phyloP scores from a whole-genome alignment of 2,888 invertebrate species.

The Nemurella pictetii region DNA sequence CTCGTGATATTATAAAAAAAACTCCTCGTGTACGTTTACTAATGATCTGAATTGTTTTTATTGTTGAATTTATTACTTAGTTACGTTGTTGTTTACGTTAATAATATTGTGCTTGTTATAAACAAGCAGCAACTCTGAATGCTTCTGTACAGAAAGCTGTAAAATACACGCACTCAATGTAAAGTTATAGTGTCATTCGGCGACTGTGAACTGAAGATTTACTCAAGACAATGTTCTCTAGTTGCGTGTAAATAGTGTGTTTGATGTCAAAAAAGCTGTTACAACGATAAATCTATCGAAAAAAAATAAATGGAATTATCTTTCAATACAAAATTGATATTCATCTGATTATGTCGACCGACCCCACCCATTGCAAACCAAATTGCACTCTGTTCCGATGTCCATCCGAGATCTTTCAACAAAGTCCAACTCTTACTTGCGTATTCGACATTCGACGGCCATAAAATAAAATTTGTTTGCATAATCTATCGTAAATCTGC shows the following conservation, averaged over 20 bases:
- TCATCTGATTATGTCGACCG: not conserved
- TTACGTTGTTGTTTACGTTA: not conserved
- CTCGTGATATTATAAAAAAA: not conserved
- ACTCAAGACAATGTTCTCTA: not conserved
- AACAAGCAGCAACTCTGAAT: not conserved
- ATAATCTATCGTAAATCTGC: not conserved
- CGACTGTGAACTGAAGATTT: not conserved
- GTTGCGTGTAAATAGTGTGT: not conserved
- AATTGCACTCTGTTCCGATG: not conserved
- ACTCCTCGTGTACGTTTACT: not conserved
- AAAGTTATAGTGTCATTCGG: conserved; percentile 3
- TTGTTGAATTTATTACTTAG: conserved; percentile 5
- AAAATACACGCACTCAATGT: not conserved
- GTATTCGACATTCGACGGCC: not conserved
- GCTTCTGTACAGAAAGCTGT: not conserved
- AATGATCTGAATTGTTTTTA: conserved; percentile 12
- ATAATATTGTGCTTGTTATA: not conserved
- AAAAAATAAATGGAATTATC: conserved; percentile 14
- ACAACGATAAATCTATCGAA: conserved; percentile 16
- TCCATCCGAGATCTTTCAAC: not conserved
- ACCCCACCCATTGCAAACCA: not conserved
- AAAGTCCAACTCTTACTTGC: not conserved
- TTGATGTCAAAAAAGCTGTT: not conserved
- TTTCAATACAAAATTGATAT: not conserved
- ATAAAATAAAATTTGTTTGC: not conserved